Percentiles rank a stretch among this genome's conserved stretches.
phyloP scores from a whole-genome alignment of 2,113 vertebrate genomes.

The Callipepla californica region DNA sequence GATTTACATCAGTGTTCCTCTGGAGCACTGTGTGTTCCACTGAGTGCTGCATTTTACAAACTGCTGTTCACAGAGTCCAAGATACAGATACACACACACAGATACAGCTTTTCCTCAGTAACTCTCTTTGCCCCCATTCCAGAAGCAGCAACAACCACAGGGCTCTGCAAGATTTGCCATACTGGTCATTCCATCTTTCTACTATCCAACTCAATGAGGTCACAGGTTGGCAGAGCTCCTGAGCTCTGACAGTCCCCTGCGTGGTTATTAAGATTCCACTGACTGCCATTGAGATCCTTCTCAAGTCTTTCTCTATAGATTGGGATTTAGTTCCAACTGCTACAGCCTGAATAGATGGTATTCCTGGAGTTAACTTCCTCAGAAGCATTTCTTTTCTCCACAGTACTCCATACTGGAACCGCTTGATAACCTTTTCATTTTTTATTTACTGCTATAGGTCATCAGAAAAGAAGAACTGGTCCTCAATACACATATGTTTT shows the following conservation, averaged over 20 bases:
- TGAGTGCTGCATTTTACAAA: neutral
- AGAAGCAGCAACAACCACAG: neutral
- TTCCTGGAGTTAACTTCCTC: neutral
- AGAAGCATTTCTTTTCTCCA: neutral
- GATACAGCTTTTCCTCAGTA: fast-evolving
- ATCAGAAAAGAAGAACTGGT: neutral
- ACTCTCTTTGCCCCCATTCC: neutral
- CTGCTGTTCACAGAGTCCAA: neutral
- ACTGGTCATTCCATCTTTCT: neutral
- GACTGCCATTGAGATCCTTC: neutral
- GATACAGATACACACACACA: neutral
- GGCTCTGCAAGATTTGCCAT: neutral
- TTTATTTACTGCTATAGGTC: neutral
- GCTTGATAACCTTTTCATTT: neutral
- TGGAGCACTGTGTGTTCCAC: neutral
- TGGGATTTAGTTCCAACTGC: neutral
- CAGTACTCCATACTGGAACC: neutral
- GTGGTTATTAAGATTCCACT: neutral
- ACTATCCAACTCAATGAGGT: neutral
- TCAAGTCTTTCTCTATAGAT: neutral
- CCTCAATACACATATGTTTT: neutral
- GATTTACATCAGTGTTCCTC: fast-evolving
- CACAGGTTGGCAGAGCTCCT: fast-evolving
- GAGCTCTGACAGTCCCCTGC: neutral
- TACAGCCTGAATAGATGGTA: neutral